phyloP scores from a whole-genome alignment of 2,797 vertebrate genomes.

The Argya squamiceps region DNA sequence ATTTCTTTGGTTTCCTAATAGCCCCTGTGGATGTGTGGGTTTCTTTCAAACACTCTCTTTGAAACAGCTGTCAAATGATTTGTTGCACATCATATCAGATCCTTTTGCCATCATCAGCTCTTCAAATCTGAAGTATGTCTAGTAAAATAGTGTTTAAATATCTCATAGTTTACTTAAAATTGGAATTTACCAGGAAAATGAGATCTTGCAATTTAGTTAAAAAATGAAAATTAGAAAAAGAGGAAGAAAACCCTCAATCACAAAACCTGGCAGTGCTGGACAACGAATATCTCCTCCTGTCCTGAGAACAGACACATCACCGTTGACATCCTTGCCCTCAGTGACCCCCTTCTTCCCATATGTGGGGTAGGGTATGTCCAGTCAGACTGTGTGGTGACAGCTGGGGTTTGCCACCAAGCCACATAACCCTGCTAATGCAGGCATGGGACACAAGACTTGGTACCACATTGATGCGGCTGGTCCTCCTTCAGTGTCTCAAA shows the following conservation, averaged over 20 bases:
- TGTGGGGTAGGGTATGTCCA: accelerated
- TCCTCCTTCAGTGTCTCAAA: neutral
- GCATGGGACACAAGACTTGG: neutral
- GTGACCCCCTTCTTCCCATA: neutral
- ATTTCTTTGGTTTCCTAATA: neutral
- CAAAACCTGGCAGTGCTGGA: neutral
- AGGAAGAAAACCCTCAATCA: too few relatives aligned
- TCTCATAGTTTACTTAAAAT: neutral
- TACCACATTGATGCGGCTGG: too few relatives aligned
- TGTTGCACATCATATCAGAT: neutral
- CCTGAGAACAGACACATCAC: neutral
- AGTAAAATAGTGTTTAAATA: neutral
- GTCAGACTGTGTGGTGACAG: accelerated
- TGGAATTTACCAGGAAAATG: neutral
- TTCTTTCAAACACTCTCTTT: neutral
- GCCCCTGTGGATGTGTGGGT: neutral
- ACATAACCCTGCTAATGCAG: too few relatives aligned
- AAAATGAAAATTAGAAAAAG: neutral
- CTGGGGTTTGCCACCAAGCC: neutral
- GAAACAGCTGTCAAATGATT: neutral
- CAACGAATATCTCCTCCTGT: neutral
- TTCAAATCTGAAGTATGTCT: neutral
- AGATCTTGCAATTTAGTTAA: neutral
- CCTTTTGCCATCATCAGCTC: neutral
- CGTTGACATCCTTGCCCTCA: neutral